Conservation (phyloP, 2,797 vertebrate species). For the Vipera latastei region DNA sequence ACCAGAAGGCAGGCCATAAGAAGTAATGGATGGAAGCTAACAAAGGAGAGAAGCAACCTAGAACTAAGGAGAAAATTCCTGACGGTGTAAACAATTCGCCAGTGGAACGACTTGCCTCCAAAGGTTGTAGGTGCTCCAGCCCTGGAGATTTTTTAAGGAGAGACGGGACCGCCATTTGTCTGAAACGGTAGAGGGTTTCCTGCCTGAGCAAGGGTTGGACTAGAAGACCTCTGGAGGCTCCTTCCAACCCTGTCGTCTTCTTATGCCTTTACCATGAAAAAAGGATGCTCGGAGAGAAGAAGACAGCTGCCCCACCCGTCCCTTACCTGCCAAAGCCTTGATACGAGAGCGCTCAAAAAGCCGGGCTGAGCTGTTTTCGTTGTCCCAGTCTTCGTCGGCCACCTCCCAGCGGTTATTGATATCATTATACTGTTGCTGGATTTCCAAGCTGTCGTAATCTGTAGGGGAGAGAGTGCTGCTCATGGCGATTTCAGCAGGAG, state of each 20-base stretch:
- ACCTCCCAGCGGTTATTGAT: conserved; percentile 96
- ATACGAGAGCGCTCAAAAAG: conserved; percentile 92
- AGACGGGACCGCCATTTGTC: not conserved
- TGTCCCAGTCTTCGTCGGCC: conserved; percentile 89
- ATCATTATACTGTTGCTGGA: conserved; percentile 94
- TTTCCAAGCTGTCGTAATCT: conserved; percentile 92
- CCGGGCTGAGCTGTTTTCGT: conserved; percentile 91
- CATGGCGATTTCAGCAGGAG: conserved; percentile 72
- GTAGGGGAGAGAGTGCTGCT: conserved; percentile 88
- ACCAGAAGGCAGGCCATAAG: not conserved
- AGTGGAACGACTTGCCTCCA: not conserved
- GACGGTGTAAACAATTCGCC: not conserved
- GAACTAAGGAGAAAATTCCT: not conserved
- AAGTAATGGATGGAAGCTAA: not conserved
- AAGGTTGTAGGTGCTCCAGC: not conserved
- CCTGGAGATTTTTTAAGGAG: not conserved
- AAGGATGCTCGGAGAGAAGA: not conserved
- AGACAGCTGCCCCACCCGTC: rapidly evolving
- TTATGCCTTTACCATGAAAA: not conserved
- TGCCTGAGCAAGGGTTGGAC: not conserved
- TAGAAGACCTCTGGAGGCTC: not conserved
- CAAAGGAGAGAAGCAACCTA: not conserved
- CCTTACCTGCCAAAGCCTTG: conserved; percentile 89
- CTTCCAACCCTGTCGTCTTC: not conserved
- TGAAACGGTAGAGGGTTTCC: no score